Base-by-base conservation (phyloP, 2,797 vertebrate species). In the Halcyon badia region DNA sequence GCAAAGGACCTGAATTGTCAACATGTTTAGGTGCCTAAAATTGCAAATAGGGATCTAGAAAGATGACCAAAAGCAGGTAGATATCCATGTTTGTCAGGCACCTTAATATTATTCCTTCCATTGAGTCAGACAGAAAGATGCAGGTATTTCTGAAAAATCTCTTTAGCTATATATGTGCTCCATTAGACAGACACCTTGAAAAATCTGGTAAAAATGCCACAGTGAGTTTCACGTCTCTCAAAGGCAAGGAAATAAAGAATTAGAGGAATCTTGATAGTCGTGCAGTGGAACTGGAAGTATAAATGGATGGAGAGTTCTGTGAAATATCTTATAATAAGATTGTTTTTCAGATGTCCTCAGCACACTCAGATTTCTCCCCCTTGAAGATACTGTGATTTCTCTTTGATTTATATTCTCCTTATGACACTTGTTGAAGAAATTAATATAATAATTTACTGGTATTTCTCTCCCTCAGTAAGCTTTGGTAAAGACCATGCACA, bases 231-330 rank as follows among this genome's bases (percentile, higher is more conserved):
- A 46, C 49, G 18, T 17, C 16, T 60, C 24, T 61, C 35, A 71
- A 65, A 66, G 24, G 9, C n/a, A 70, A 44, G 8, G 31, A 80
- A 56, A 30, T 70, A 11, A 65, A 48, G 33, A 89, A n/a, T 48
- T 64, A 48, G 44, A 26, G 35, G 52, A 60, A 17, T 22, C 8
- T 51, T 11, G 11, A 30, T 68, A 54, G 17, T 35, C 10, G 12
- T 30, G 7, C 15, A 35, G 0, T 60, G 22, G 30, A 52, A 6
- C 0, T 4, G 22, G 26, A 51, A 56, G 3, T 11, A 11, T 6
- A 54, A 52, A 13, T 6, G 31, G 37, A 39, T n/a, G 13, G 33
- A 39, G 31, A 61, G n/a, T 14, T 64, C 70, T 84, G 37, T 46
- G 78, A 58, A 58, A 57, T 3, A 8, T 8, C 21, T 6, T 30